Evolutionary conservation across 2,113 vertebrate genomes (phyloP), one percentile per base, ranked within the genome.

Genomic region (Balaeniceps rex): DNA sequence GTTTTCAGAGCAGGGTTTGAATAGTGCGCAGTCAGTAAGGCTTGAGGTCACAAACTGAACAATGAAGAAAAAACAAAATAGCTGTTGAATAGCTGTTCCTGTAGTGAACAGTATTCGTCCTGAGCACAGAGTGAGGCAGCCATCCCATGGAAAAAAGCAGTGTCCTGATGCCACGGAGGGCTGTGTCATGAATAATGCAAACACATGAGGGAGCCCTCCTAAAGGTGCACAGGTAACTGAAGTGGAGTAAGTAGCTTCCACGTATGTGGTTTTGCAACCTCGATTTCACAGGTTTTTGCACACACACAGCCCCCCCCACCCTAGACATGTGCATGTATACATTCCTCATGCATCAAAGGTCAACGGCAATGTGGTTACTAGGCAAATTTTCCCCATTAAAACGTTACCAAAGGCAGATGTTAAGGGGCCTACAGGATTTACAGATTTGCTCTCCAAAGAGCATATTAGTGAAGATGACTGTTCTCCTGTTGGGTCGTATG

Each of bases 361-460:
- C 95, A 97, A 64, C 19, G 9, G 93, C 93, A 82, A 82, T 92
- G 91, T 65, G 96, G 93, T 95, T 97, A 86, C 90, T 82, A 89
- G 94, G 94, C 93, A 95, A 96, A 97, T 98, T 96, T 97, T 94
- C 88, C 54, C 94, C 78, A 95, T 97, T 96, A 97, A 96, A 96
- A 91, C 6, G 1, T 96, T 97, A 96, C 93, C 94, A 95, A 96
- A 98, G 93, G 94, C 96, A 98, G 97, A 97, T 98, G 95, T 97
- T 94, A 82, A 72, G 95, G 85, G 94, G 94, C 94, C 97, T 97
- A 83, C 94, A 96, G 93, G 86, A 96, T 94, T 96, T 97, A 96
- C 94, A 97, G 95, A 97, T 94, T 96, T 94, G 78, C 71, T 97
- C 79, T 97, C 90, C 94, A 94, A 95, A 97, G 94, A 97, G 75